Evolutionary conservation across 2,888 invertebrate species (phyloP), one percentile per base, ranked within the genome.

Genomic region (Synergus gifuensis): DNA sequence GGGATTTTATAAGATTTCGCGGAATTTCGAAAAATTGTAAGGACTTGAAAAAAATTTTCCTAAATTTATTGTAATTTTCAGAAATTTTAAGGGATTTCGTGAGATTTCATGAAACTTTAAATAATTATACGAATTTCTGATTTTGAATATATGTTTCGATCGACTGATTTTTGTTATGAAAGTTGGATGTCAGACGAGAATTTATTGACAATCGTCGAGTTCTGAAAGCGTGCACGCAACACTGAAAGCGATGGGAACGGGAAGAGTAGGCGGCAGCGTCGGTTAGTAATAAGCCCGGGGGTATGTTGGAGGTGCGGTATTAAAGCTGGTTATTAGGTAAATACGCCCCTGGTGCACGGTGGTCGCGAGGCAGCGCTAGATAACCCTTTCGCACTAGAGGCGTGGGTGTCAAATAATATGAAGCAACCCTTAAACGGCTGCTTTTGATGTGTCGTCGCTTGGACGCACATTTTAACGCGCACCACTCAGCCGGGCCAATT

Each of bases 361-460:
- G 82, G 83, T 83, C 84, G 84, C 84, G 83, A 83, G 79, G 82
- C 78, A 77, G 76, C 77, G 84, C 77, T 85, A 86, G 90, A 89
- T 89, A 91, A 91, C 91, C 91, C 91, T 89, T 91, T 90, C 83
- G 87, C 83, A 85, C 80, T 73, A 73, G 79, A 77, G 67, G 83
- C 82, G 84, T 80, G 78, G 88, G 84, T 88, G 87, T 90, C 90
- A 90, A 91, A 91, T 90, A 88, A 87, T 87, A 88, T 77, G 82
- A 81, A 79, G 85, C 86, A 63, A 40, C 90, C 88, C 90, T 90
- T 88, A 89, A 90, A 88, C 85, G 82, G 79, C 79, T 82, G 86
- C 90, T 88, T 91, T 91, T 91, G 91, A 91, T 91, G 89, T 91
- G 89, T 89, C 90, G 85, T 86, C 90, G 90, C 90, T 88, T 87